These are phyloP conservation scores for Pegoplata infirma DNA, from an alignment of 2,888 invertebrate genomes.

Conservation along the genomic window DNA sequence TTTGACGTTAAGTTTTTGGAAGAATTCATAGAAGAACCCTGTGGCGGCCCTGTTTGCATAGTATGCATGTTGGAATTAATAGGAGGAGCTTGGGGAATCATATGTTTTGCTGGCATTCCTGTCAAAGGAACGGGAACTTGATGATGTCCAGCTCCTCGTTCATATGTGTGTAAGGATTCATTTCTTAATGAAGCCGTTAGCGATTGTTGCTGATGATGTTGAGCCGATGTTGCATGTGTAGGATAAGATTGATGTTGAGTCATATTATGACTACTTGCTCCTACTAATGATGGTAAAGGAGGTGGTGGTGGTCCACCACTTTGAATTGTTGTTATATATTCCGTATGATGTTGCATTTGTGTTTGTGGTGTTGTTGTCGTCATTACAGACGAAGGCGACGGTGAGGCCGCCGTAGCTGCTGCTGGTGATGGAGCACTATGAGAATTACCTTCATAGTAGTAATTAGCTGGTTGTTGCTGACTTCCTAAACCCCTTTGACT, in stretches of 20 bases:
- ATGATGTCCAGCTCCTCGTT: slow-evolving; percentile 37
- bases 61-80: neutral
- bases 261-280: slow-evolving; percentile 41
- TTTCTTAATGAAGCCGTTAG: slow-evolving; percentile 28
- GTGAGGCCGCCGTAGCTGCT: slow-evolving; percentile 69
- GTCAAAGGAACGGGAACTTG: too few species aligned
- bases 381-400: slow-evolving; percentile 65
- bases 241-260: slow-evolving; percentile 47
- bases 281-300: slow-evolving; percentile 26
- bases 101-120: neutral
- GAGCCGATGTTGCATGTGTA: slow-evolving; percentile 36
- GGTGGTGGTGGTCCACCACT: slow-evolving; percentile 23
- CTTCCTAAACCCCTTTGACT: slow-evolving; percentile 55
- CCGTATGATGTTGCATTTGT: slow-evolving; percentile 59
- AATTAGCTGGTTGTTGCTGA: slow-evolving; percentile 52
- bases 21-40: neutral
- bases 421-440: slow-evolving; percentile 68
- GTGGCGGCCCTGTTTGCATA: neutral
- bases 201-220: slow-evolving; percentile 45
- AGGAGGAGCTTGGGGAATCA: slow-evolving; percentile 7
- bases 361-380: slow-evolving; percentile 61
- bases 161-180: slow-evolving; percentile 34
- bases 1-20: slow-evolving; percentile 20
- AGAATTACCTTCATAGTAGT: slow-evolving; percentile 63
- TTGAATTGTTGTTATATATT: slow-evolving; percentile 33